phyloP scores from a whole-genome alignment of 2,888 invertebrate genomes.

The Heterodera filipjevi region DNA sequence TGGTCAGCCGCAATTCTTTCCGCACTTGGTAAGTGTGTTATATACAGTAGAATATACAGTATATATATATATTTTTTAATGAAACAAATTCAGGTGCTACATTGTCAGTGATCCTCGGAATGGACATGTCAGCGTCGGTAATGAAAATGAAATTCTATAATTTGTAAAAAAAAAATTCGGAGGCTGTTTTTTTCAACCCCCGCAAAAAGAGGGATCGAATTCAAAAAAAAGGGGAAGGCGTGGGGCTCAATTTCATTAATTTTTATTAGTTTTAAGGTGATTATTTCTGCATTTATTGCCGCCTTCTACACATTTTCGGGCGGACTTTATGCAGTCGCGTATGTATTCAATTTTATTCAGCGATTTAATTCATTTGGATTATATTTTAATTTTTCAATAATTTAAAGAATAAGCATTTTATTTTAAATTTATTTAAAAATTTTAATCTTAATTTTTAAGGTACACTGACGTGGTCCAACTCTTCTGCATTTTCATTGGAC shows the following conservation, averaged over 20 bases:
- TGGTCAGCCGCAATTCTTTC: slow-evolving; percentile 98
- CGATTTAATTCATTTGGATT: too few species aligned
- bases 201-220: too few species aligned
- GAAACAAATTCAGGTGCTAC: slow-evolving; percentile 79
- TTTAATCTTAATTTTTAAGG: slow-evolving; percentile 6
- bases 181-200: too few species aligned
- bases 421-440: background rate
- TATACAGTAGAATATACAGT: background rate
- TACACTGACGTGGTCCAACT: slow-evolving; percentile 86
- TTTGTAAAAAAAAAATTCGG: too few species aligned
- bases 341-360: slow-evolving; percentile 98
- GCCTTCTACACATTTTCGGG: slow-evolving; percentile 88
- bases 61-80: background rate
- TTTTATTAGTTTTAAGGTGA: slow-evolving; percentile 63
- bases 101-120: slow-evolving; percentile 88
- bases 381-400: background rate
- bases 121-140: slow-evolving; percentile 88
- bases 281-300: slow-evolving; percentile 92
- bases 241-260: background rate
- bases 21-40: slow-evolving; percentile 76
- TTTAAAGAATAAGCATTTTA: too few species aligned
- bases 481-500: slow-evolving; percentile 93
- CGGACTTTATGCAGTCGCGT: slow-evolving; percentile 95
- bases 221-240: too few species aligned
- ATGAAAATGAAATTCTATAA: background rate